phyloP scores from a whole-genome alignment of 2,888 invertebrate species.

The Rhagonycha lutea region DNA sequence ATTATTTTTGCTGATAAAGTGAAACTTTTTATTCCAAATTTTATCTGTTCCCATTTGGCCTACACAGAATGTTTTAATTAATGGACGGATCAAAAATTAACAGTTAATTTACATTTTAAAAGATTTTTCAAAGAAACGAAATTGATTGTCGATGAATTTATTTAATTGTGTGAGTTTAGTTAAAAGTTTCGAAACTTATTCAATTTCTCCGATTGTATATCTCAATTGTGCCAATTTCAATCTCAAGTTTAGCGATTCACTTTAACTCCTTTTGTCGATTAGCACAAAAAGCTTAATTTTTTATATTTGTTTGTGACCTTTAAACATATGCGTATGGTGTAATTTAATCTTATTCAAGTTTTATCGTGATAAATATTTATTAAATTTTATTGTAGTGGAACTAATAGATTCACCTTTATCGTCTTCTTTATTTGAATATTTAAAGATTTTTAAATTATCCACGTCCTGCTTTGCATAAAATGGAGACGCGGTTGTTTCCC shows the following conservation, averaged over 20 bases:
- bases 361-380: neutral
- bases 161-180: neutral
- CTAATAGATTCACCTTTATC: neutral
- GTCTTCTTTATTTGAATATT: neutral
- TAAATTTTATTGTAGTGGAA: neutral
- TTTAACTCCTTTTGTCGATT: neutral
- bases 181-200: neutral
- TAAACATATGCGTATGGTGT: neutral
- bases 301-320: neutral
- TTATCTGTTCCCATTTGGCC: neutral
- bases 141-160: neutral
- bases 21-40: neutral
- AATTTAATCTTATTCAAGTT: neutral
- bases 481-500: neutral
- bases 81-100: neutral
- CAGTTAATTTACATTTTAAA: neutral
- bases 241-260: neutral
- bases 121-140: neutral
- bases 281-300: neutral
- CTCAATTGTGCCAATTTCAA: neutral
- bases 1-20: neutral
- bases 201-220: neutral
- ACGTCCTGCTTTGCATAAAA: neutral
- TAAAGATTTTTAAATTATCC: neutral
- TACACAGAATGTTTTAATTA: neutral